Evolutionary conservation across 2,113 vertebrate species (phyloP).

Genomic region (Seriola rivoliana): DNA sequence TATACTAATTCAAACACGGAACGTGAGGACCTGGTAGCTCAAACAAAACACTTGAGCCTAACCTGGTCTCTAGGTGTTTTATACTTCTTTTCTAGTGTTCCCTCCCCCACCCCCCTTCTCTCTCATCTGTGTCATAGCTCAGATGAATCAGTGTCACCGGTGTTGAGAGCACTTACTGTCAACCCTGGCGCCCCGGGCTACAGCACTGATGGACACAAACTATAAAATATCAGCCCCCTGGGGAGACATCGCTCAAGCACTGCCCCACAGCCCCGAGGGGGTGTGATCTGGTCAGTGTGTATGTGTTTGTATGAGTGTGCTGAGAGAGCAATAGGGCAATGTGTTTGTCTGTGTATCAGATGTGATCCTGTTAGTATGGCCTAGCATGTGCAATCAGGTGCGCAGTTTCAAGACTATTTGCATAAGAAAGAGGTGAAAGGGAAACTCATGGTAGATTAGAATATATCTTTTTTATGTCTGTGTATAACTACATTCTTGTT

Average conservation of each 20-base stretch:
- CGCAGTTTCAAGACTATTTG: conserved; percentile 48
- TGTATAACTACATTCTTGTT: conserved; percentile 10
- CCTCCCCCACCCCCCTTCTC: conserved; percentile 54
- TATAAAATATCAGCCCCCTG: conserved; percentile 89
- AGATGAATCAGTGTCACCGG: conserved; percentile 88
- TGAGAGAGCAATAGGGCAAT: conserved; percentile 55
- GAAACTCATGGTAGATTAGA: conserved; percentile 8
- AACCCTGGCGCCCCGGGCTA: conserved; percentile 86
- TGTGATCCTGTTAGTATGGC: conserved; percentile 50
- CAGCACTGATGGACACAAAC: conserved; percentile 89
- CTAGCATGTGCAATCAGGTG: conserved; percentile 50
- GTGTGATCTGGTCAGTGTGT: conserved; percentile 76
- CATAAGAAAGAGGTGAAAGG: conserved; percentile 42
- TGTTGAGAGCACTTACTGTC: conserved; percentile 90
- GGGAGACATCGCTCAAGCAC: conserved; percentile 86
- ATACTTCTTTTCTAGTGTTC: conserved; percentile 38
- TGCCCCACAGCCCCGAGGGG: conserved; percentile 81
- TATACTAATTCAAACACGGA: conserved; percentile 19
- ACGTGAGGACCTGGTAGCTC: background rate
- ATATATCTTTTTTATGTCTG: background rate
- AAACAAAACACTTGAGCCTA: conserved; percentile 5
- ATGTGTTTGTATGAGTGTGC: conserved; percentile 59
- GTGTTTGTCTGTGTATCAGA: conserved; percentile 54
- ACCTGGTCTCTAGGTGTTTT: conserved; percentile 52
- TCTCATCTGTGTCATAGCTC: conserved; percentile 85